phyloP scores from a whole-genome alignment of 2,888 invertebrate genomes.

The Auanema sp. region DNA sequence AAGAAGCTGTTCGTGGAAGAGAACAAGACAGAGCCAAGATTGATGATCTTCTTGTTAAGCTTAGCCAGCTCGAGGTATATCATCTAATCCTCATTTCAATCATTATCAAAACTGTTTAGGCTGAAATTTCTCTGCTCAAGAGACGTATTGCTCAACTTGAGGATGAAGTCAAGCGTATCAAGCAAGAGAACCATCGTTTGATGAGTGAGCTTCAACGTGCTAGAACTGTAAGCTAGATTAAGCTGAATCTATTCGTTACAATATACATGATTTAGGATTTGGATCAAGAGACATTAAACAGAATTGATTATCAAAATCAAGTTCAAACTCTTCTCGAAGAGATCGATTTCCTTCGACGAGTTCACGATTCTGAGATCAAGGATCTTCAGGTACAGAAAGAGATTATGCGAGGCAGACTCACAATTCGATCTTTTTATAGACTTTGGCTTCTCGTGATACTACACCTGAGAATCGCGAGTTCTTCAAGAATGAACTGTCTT shows the following conservation, averaged over 20 bases:
- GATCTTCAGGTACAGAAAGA: conserved; percentile 18
- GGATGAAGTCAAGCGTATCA: conserved; percentile 62
- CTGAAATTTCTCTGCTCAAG: conserved; percentile 65
- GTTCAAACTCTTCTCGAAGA: conserved; percentile 68
- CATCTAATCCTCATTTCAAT: conserved; percentile 36
- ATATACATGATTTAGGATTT: conserved; percentile 63
- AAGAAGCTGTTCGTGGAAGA: conserved; percentile 60
- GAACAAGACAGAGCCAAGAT: conserved; percentile 64
- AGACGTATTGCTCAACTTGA: conserved; percentile 51
- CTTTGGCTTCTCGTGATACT: conserved; percentile 67
- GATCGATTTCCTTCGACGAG: conserved; percentile 68
- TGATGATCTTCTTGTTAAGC: conserved; percentile 66
- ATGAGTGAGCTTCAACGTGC: conserved; percentile 63
- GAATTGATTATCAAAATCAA: conserved; percentile 68
- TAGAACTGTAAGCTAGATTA: conserved; percentile 50
- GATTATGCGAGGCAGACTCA: not conserved
- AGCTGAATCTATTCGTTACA: too few relatives aligned
- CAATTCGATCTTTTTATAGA: conserved; percentile 28
- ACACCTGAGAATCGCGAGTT: conserved; percentile 68
- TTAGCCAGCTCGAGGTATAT: conserved; percentile 65
- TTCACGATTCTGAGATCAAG: conserved; percentile 67
- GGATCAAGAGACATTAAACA: conserved; percentile 68
- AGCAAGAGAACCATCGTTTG: conserved; percentile 65
- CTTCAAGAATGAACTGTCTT: conserved; percentile 69
- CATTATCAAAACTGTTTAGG: conserved; percentile 65